Base-by-base conservation (phyloP, 2,113 vertebrate species). In the Corythaeola cristata region DNA sequence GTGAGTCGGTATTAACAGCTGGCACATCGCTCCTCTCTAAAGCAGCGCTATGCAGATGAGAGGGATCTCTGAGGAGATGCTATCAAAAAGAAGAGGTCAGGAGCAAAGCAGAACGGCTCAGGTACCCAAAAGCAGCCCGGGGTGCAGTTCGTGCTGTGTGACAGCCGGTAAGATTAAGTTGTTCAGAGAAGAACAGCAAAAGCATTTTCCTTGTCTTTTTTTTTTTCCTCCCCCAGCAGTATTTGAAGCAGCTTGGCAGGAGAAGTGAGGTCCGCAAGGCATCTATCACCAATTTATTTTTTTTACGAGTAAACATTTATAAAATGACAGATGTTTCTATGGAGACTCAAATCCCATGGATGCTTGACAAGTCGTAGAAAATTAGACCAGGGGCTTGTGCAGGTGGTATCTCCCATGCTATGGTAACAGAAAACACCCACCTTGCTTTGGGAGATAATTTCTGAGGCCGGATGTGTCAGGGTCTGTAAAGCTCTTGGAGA, bases 301-400 rank as follows among this genome's bases (percentile, higher is more conserved):
- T 67, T 74, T 71, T 28, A 72, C 1, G 6, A 49, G 53, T 44
- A 64, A 85, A 85, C 75, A 44, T 44, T 41, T 41, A 41, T 41
- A 59, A 72, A 79, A 55, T 44, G 37, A 50, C 67, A 85, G 71
- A 56, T 90, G 39, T 90, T 93, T 87, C 91, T 88, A 35, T 12
- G 35, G 74, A 90, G 93, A 67, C 67, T 22, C 28, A 27, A 39
- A 64, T 35, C 63, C 50, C 21, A 6, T 1, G 0, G 66, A 49
- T 76, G 37, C 59, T 73, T 9, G 24, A 69, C 33, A 85, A 82
- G 27, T 8, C 0, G 0, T 8, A 33, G 71, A 28, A 67, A 80
- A 85, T 30, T 22, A 72, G 49, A 27, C 71, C 49, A 56, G 56
- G 39, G 49, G 14, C 66, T 82, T 67, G 16, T 53, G 52, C 11